Evolutionary conservation across 2,113 vertebrate genomes (phyloP), one percentile per base, ranked within the genome.

Genomic region (Onychostruthus taczanowskii): DNA sequence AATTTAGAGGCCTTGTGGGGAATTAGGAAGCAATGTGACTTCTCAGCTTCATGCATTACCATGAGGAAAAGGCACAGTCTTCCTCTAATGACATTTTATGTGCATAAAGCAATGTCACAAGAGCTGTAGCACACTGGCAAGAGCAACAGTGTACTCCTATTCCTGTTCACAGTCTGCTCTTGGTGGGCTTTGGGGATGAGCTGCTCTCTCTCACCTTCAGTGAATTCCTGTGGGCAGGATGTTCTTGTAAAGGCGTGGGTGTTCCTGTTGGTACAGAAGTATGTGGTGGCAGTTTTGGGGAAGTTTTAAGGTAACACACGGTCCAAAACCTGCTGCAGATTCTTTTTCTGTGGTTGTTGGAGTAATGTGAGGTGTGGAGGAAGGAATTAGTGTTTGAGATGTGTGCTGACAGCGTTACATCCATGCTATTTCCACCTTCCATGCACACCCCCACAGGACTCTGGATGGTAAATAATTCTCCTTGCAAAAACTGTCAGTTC

Each of bases 381-480:
- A 75, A 64, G 82, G 91, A 39, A 59, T 93, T 73, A 66, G 44
- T 75, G 81, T 84, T 84, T 72, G 88, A 79, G 73, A 84, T 86
- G 85, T 46, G 83, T 75, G 68, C 78, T 93, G 93, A 22, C 70
- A 85, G 76, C 77, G 21, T 63, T 84, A 80, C 23, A 28, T 74
- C 92, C 85, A 2, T 82, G 93, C 81, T 81, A 15, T 91, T 93
- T 78, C 86, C 88, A 94, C 91, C 76, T 88, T 93, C 79, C 59
- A 46, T 43, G 3, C 53, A 76, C 67, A 16, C 67, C 18, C 83
- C 92, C 85, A 58, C 44, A 1, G 35, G 22, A 35, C 56, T 69
- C 52, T 47, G 74, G 50, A 39, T 50, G 53, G 81, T 68, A 94
- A 95, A 93, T 85, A 90, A 86, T 79, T 88, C 88, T 89, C 55